Evolutionary conservation across 2,888 invertebrate species (phyloP).

Genomic region (Peribatodes rhomboidaria): DNA sequence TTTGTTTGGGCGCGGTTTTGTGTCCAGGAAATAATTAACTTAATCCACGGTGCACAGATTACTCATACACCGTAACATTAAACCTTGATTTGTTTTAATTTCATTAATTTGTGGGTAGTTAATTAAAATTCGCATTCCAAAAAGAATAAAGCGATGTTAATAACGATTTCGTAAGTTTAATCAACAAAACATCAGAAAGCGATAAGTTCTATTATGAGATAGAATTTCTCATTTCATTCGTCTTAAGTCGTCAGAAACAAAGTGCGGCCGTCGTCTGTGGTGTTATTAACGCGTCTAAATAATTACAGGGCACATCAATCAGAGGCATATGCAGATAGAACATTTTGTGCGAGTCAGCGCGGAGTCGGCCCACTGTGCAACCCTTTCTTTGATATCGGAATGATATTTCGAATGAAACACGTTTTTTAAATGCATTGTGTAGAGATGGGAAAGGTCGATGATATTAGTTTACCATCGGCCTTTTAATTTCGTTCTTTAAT

Average conservation of each 20-base stretch:
- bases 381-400: constrained; percentile 84
- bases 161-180: constrained; percentile 62
- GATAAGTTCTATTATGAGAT: constrained; percentile 82
- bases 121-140: constrained; percentile 68
- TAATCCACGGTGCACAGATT: constrained; percentile 58
- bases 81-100: constrained; percentile 29
- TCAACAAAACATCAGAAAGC: constrained; percentile 84
- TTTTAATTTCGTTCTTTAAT: constrained; percentile 22
- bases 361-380: constrained; percentile 80
- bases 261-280: constrained; percentile 83
- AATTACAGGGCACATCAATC: constrained; percentile 87
- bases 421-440: constrained; percentile 61
- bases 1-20: constrained; percentile 73
- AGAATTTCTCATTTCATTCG: constrained; percentile 86
- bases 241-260: constrained; percentile 85
- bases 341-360: constrained; percentile 85
- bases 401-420: constrained; percentile 80
- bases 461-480: constrained; percentile 30
- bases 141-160: constrained; percentile 34
- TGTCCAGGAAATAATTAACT: constrained; percentile 64
- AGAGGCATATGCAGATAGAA: constrained; percentile 84
- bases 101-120: constrained; percentile 35
- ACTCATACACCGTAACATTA: constrained; percentile 23
- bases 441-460: constrained; percentile 60
- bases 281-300: constrained; percentile 87